These are phyloP conservation scores for Digitonthophagus gazella DNA, from an alignment of 2,888 invertebrate species.

Conservation along the genomic window DNA sequence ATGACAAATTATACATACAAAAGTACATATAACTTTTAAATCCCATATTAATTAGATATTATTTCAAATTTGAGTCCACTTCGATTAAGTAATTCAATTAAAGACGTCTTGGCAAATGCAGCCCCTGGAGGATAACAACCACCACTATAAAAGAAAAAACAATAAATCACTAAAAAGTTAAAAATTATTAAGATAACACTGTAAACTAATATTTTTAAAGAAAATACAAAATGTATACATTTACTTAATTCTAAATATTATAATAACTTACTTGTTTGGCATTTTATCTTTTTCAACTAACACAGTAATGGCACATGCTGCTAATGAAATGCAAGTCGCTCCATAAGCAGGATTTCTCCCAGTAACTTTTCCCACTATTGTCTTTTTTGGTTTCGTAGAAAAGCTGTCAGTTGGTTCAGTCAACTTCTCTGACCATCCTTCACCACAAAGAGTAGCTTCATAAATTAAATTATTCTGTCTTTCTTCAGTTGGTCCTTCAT, in stretches of 20 bases:
- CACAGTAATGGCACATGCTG: slow-evolving; percentile 72
- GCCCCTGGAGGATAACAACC: slow-evolving; percentile 85
- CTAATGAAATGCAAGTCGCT: slow-evolving; percentile 70
- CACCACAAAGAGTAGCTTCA: slow-evolving; percentile 67
- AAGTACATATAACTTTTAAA: slow-evolving; percentile 7
- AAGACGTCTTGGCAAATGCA: slow-evolving; percentile 78
- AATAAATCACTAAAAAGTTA: not conserved
- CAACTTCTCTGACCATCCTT: slow-evolving; percentile 73
- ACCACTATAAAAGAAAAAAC: slow-evolving; percentile 59
- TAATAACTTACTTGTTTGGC: slow-evolving; percentile 57
- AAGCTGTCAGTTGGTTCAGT: slow-evolving; percentile 58
- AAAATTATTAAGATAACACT: too few relatives aligned
- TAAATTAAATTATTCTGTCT: slow-evolving; percentile 63
- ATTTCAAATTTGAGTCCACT: slow-evolving; percentile 73
- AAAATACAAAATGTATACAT: slow-evolving; percentile 20
- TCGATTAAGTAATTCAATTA: slow-evolving; percentile 71
- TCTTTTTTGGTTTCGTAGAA: slow-evolving; percentile 62
- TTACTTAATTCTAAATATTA: too few relatives aligned
- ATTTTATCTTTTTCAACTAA: slow-evolving; percentile 73
- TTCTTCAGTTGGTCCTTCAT: slow-evolving; percentile 63
- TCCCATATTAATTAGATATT: slow-evolving; percentile 21
- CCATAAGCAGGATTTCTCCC: slow-evolving; percentile 80
- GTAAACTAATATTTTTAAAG: too few relatives aligned
- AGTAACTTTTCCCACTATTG: slow-evolving; percentile 63
- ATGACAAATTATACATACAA: too few relatives aligned